Base-by-base conservation (phyloP, 2,888 invertebrate species). In the Oithona nana region DNA sequence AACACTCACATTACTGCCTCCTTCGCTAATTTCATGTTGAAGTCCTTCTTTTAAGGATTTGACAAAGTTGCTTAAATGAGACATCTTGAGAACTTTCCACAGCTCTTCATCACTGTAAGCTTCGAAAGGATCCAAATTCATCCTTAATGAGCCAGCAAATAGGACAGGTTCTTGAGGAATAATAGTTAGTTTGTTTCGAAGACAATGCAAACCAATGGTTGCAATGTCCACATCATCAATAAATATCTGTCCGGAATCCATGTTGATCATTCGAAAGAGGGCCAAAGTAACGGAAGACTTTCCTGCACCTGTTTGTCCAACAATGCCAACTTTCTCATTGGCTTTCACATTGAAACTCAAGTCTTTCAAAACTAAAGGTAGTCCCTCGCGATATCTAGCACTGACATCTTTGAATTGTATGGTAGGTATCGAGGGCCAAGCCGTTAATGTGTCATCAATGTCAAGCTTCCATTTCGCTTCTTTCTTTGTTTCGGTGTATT, bases 121-220 rank as follows among this genome's bases (percentile, higher is more conserved):
- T 67, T 81, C 78, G 74, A 93, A 89, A 1, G 95, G 95, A 77
- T 95, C 95, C 66, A 95, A 78, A 77, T 95, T 95, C 76, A 87
- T 80, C 59, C 94, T 80, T 67, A 95, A 76, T 4, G 84, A 83
- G 57, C 94, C 94, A 24, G 90, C 89, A 76, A 95, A 95, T 65
- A 95, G 77, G 55, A 94, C 88, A 0, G 94, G 94, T 76, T 95
- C 95, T 78, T 75, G 74, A n/a, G 74, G 74, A 24, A 75, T 69
- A 64, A 75, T 73, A 30, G 73, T 73, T 11, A 75, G 66, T 54
- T 68, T 68, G 3, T 70, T 68, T 28, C 75, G 66, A 4, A 75
- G 68, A 62, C 73, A 71, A 64, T 74, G 73, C n/a, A 71, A 67
- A 16, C 88, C 87, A 65, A 94, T 72, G 0, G 68, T 64, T 39